These are phyloP conservation scores for Calyptomena viridis DNA, from an alignment of 2,113 vertebrate genomes.

Conservation along the genomic window DNA sequence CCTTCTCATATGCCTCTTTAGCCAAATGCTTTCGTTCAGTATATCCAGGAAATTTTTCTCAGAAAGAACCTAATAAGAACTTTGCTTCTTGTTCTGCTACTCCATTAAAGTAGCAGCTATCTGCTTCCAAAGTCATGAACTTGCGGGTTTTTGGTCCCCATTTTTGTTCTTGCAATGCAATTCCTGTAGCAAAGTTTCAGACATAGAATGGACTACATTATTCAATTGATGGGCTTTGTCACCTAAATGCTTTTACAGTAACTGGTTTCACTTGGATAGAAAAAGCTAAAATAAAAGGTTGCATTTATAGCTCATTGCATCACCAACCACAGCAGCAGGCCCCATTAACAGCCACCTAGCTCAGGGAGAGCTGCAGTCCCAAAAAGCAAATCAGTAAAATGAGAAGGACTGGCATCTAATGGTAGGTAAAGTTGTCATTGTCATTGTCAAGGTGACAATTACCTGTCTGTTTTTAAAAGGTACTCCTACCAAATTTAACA, in stretches of 20 bases:
- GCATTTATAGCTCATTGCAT: slow-evolving; percentile 55
- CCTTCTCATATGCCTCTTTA: not conserved
- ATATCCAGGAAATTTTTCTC: not conserved
- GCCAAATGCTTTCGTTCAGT: not conserved
- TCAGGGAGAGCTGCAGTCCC: slow-evolving; percentile 24
- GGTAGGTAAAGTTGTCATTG: slow-evolving; percentile 55
- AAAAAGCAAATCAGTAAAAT: slow-evolving; percentile 55
- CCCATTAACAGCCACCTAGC: slow-evolving; percentile 47
- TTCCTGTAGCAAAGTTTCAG: slow-evolving; percentile 15
- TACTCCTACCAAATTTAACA: slow-evolving; percentile 55
- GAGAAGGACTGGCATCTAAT: slow-evolving; percentile 23
- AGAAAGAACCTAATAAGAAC: not conserved
- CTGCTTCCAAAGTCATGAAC: not conserved
- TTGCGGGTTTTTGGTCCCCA: not conserved
- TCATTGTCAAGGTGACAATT: slow-evolving; percentile 42
- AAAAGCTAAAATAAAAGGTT: slow-evolving; percentile 65
- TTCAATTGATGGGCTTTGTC: slow-evolving; percentile 8
- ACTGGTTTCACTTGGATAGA: slow-evolving; percentile 64
- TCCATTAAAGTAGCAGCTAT: not conserved
- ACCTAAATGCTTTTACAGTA: slow-evolving; percentile 65
- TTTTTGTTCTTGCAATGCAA: not conserved
- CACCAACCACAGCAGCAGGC: not conserved
- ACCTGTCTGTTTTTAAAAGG: slow-evolving; percentile 10
- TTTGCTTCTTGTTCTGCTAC: not conserved
- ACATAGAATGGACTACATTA: not conserved